These are phyloP conservation scores for Manis javanica DNA, from an alignment of 2,797 vertebrate species.

Conservation along the genomic window DNA sequence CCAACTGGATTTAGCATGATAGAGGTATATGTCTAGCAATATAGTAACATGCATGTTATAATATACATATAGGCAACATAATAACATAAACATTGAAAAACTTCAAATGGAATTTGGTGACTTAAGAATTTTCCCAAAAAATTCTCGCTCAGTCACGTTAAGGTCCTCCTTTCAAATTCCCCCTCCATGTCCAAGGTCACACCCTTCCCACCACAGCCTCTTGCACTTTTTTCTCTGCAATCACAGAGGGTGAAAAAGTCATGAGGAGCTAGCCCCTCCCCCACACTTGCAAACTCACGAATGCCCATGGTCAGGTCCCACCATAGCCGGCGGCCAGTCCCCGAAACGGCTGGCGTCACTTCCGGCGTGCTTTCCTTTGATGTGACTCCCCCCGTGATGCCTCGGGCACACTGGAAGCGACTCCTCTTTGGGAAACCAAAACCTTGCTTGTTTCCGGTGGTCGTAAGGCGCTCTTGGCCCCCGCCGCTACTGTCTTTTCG, in stretches of 20 bases:
- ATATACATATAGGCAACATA: too few species aligned
- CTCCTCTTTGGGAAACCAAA: accelerated
- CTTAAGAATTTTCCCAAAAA: not conserved
- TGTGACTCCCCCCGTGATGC: not conserved
- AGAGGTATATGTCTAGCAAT: too few species aligned
- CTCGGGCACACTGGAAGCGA: not conserved
- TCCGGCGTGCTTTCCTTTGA: not conserved
- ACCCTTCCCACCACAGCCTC: not conserved
- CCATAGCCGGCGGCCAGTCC: accelerated
- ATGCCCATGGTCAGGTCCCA: accelerated
- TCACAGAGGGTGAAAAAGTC: accelerated
- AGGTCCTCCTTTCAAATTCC: not conserved
- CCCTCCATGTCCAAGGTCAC: not conserved
- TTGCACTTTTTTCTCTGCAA: not conserved
- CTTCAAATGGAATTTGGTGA: not conserved
- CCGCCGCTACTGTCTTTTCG: too few species aligned
- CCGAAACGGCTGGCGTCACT: not conserved
- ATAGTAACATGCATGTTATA: too few species aligned
- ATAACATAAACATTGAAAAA: not conserved
- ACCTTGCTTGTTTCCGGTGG: accelerated
- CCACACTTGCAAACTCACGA: too few species aligned
- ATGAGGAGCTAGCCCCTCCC: accelerated
- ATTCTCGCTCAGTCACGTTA: not conserved
- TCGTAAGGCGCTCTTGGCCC: too few species aligned
- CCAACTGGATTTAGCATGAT: not conserved